Evolutionary conservation across 2,888 invertebrate species (phyloP).

Genomic region (Drosophila rubida): DNA sequence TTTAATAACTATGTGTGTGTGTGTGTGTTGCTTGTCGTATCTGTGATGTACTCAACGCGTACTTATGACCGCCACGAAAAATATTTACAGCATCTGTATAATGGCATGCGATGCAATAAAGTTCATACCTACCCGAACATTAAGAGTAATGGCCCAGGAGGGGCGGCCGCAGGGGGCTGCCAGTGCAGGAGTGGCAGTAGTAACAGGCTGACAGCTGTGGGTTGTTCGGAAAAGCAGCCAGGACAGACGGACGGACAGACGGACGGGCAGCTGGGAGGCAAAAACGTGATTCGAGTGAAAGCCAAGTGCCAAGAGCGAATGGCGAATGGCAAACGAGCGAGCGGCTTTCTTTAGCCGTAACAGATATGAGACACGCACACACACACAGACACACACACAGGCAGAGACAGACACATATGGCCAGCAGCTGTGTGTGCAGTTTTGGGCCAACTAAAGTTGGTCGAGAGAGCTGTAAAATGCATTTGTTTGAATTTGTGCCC

Average conservation of each 20-base stretch:
- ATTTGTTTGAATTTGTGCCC: slow-evolving; percentile 76
- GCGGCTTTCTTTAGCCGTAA: slow-evolving; percentile 61
- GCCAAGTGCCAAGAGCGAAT: slow-evolving; percentile 70
- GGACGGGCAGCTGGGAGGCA: background rate
- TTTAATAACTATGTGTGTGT: slow-evolving; percentile 5
- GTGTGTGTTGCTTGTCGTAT: slow-evolving; percentile 6
- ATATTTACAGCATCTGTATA: slow-evolving; percentile 64
- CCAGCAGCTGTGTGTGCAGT: slow-evolving; percentile 31
- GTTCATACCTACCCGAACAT: slow-evolving; percentile 40
- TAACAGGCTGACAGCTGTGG: slow-evolving; percentile 22
- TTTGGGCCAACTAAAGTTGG: slow-evolving; percentile 60
- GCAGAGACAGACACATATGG: slow-evolving; percentile 16
- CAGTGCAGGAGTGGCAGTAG: background rate
- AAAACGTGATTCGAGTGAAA: slow-evolving; percentile 71
- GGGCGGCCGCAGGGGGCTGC: background rate
- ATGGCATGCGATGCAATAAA: slow-evolving; percentile 65
- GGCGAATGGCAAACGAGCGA: slow-evolving; percentile 29
- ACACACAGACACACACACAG: slow-evolving; percentile 18
- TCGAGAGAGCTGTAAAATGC: slow-evolving; percentile 67
- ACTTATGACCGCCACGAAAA: slow-evolving; percentile 56
- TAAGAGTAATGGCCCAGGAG: slow-evolving; percentile 33
- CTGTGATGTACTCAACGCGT: slow-evolving; percentile 30
- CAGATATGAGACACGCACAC: slow-evolving; percentile 28
- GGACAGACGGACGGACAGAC: background rate
- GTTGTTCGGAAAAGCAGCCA: slow-evolving; percentile 51